Percentiles rank a stretch among this genome's conserved stretches.
These are phyloP conservation scores for Lethenteron camtschaticum DNA, from an alignment of 2,113 vertebrate species.

Conservation along the genomic window DNA sequence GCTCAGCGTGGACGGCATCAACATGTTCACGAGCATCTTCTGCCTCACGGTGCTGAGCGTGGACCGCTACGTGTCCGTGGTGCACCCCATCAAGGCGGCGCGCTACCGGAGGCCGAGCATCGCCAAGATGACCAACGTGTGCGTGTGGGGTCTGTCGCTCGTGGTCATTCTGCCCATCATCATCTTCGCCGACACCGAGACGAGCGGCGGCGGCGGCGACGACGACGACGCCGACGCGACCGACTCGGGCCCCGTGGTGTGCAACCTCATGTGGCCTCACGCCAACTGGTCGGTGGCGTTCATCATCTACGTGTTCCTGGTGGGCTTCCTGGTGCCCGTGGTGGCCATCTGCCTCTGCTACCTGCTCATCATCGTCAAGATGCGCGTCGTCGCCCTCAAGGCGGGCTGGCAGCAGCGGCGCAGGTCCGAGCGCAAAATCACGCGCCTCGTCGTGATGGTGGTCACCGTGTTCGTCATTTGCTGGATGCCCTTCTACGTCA, in stretches of 20 bases:
- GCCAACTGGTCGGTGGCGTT: constrained; percentile 58
- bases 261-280: constrained; percentile 68
- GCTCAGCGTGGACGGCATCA: constrained; percentile 66
- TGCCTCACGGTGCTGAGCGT: constrained; percentile 60
- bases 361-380: constrained; percentile 59
- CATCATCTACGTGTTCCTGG: constrained; percentile 55
- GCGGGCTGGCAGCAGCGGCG: constrained; percentile 70
- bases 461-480: constrained; percentile 66
- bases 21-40: constrained; percentile 79
- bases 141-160: constrained; percentile 52
- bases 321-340: constrained; percentile 62
- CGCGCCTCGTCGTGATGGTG: constrained; percentile 69
- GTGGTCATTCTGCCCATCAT: constrained; percentile 59
- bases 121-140: constrained; percentile 55
- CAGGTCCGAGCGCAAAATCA: constrained; percentile 58
- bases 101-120: constrained; percentile 54
- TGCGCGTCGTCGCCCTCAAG: constrained; percentile 59
- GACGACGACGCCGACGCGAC: too few species aligned
- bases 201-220: constrained; percentile 43
- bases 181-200: constrained; percentile 46
- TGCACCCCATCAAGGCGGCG: constrained; percentile 63
- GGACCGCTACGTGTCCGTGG: constrained; percentile 59
- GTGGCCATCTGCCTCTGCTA: constrained; percentile 66
- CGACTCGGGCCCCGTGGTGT: constrained; percentile 30
- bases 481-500: constrained; percentile 72